Evolutionary conservation across 2,113 vertebrate species (phyloP).

Genomic region (Labrus mixtus): DNA sequence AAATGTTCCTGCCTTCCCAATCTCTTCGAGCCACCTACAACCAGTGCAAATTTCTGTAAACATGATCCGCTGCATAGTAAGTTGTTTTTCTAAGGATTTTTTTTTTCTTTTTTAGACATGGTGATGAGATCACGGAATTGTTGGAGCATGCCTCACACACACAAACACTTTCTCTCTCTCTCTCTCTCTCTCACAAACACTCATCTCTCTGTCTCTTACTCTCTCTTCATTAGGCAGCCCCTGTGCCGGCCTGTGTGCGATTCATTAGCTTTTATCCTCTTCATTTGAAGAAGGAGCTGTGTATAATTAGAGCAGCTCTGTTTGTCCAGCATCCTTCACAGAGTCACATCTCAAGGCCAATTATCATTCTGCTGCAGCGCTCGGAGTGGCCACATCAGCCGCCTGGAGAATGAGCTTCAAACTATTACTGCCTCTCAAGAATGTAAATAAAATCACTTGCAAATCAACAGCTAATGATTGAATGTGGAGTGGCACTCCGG

Average conservation of each 20-base stretch:
- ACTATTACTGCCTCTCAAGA: slow-evolving; percentile 78
- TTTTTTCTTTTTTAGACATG: slow-evolving; percentile 55
- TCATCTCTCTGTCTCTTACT: slow-evolving; percentile 57
- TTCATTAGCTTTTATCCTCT: slow-evolving; percentile 87
- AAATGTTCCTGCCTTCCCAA: slow-evolving; percentile 85
- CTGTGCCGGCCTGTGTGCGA: slow-evolving; percentile 73
- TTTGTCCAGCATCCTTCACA: slow-evolving; percentile 81
- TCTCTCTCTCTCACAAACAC: slow-evolving; percentile 31
- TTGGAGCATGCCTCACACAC: slow-evolving; percentile 65
- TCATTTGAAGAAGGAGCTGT: slow-evolving; percentile 79
- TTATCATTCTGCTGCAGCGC: slow-evolving; percentile 77
- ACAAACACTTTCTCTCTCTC: slow-evolving; percentile 27
- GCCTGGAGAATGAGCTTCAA: slow-evolving; percentile 70
- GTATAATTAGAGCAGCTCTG: slow-evolving; percentile 84
- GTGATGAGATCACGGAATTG: slow-evolving; percentile 79
- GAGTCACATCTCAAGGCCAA: slow-evolving; percentile 80
- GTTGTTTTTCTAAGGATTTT: slow-evolving; percentile 68
- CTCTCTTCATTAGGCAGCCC: slow-evolving; percentile 82
- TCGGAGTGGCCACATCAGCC: slow-evolving; percentile 52
- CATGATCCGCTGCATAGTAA: slow-evolving; percentile 76
- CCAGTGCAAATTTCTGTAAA: slow-evolving; percentile 76
- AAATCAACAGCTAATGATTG: slow-evolving; percentile 81
- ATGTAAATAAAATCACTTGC: slow-evolving; percentile 81
- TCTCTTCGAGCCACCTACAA: slow-evolving; percentile 75
- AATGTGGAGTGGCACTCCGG: slow-evolving; percentile 70